Conservation (phyloP, 2,113 vertebrate species). For the Amia ocellicauda region DNA sequence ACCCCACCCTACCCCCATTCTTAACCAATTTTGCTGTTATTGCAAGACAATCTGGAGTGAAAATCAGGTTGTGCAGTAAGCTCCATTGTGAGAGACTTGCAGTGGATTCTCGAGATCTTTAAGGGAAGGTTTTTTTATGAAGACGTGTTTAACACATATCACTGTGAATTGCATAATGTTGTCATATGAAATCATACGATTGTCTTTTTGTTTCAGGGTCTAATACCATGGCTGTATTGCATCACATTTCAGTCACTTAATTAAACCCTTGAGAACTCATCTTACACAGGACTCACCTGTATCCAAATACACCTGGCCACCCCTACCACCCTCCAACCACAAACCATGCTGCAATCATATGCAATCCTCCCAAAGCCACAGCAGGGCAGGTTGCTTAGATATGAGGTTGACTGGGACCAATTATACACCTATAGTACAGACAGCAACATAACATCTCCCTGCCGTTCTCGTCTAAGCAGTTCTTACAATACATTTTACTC, state of each 20-base stretch:
- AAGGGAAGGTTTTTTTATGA: no score
- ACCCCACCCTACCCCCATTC: no score
- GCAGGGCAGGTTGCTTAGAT: slow-evolving; percentile 56
- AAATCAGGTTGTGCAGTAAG: no score
- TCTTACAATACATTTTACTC: not conserved
- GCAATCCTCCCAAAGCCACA: slow-evolving; percentile 63
- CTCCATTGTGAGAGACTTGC: no score
- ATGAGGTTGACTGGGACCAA: slow-evolving; percentile 52
- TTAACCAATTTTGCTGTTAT: no score
- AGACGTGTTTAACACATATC: no score
- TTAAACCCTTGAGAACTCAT: slow-evolving; percentile 63
- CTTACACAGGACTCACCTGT: slow-evolving; percentile 34
- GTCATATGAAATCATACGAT: no score
- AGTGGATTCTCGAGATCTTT: no score
- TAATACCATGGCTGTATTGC: slow-evolving; percentile 59
- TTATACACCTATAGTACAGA: slow-evolving; percentile 33
- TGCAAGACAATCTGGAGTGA: no score
- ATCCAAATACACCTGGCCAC: slow-evolving; percentile 29
- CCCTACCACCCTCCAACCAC: slow-evolving; percentile 34
- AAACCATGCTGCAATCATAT: slow-evolving; percentile 68
- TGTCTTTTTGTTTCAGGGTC: slow-evolving; percentile 34
- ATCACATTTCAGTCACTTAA: slow-evolving; percentile 60
- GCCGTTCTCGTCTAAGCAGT: not conserved
- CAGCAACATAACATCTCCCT: not conserved
- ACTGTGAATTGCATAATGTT: no score